Percentiles rank a stretch among this genome's conserved stretches.
These are phyloP conservation scores for Passer montanus DNA, from an alignment of 2,113 vertebrate genomes.

Conservation along the genomic window DNA sequence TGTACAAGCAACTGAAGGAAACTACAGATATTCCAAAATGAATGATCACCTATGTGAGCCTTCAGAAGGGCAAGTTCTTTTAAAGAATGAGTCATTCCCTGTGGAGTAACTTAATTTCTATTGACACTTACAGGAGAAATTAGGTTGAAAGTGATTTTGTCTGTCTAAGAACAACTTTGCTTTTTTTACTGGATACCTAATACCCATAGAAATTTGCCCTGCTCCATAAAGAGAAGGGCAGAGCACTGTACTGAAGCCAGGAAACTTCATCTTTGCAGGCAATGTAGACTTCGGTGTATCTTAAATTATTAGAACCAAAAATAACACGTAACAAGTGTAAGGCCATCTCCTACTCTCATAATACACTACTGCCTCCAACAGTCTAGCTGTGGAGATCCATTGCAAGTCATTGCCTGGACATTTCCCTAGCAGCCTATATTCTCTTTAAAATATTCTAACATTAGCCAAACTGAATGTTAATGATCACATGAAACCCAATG, in stretches of 20 bases:
- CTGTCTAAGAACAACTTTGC: neutral
- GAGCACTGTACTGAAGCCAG: neutral
- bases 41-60: neutral
- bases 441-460: neutral
- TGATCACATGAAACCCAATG: neutral
- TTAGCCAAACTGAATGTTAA: neutral
- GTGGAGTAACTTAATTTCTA: neutral
- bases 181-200: neutral
- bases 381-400: conserved; percentile 33
- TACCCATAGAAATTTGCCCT: neutral
- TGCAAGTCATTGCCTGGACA: neutral
- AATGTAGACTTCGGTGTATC: neutral
- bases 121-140: neutral
- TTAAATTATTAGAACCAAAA: conserved; percentile 32
- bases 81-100: neutral
- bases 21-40: neutral
- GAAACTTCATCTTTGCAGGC: neutral
- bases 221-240: neutral
- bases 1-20: neutral
- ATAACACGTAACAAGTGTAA: neutral
- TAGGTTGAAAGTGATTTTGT: neutral
- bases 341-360: conserved; percentile 29
- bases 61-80: neutral
- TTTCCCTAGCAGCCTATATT: neutral
- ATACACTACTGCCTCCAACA: conserved; percentile 68